Conservation (phyloP, 35 echinoderm and acorn worm species). For the Acanthaster planci region DNA sequence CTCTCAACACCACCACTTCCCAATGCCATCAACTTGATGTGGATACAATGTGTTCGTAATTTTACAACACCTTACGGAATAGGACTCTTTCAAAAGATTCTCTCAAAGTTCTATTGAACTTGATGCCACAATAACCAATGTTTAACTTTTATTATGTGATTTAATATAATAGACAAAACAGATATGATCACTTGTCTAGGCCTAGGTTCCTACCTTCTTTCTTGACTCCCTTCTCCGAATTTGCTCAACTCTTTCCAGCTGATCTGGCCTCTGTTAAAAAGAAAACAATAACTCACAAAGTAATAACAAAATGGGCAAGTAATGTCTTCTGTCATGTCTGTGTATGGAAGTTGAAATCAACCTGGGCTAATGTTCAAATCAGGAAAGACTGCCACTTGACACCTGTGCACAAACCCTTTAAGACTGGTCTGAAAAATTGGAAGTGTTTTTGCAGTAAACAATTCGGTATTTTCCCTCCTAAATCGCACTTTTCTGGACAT, state of each 20-base stretch:
- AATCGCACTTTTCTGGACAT: no score
- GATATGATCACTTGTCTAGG: no score
- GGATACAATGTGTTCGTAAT: no score
- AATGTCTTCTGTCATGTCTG: no score
- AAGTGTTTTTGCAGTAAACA: no score
- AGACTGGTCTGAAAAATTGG: no score
- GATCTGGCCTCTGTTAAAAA: conserved; percentile 78
- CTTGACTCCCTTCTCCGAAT: conserved; percentile 85
- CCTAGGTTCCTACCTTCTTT: conserved; percentile 69
- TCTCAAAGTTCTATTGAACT: neutral
- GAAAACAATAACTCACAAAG: conserved; percentile 25
- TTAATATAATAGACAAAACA: no score
- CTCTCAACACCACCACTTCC: neutral
- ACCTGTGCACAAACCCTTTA: no score
- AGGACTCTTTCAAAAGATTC: neutral
- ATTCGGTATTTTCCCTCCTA: no score
- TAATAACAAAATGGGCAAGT: neutral
- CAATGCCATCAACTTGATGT: neutral
- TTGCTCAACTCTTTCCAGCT: conserved; percentile 96
- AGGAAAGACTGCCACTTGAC: neutral
- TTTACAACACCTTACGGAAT: neutral
- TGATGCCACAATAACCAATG: neutral
- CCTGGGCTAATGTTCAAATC: neutral
- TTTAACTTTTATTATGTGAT: no score
- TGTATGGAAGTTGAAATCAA: no score